Evolutionary conservation across 2,888 invertebrate genomes (phyloP).

Genomic region (Gastrophysa polygoni): DNA sequence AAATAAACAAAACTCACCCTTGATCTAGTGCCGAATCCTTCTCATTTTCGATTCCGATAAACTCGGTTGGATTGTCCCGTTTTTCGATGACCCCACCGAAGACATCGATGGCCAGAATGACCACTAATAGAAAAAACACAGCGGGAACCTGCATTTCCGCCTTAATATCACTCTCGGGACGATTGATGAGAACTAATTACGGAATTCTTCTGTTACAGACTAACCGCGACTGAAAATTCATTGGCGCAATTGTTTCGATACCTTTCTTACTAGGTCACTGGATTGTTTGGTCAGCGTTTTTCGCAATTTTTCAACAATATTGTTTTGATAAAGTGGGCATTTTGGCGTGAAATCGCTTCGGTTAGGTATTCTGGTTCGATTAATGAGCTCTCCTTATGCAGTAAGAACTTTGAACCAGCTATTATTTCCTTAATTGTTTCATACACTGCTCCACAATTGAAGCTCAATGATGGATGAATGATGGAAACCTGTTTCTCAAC

Average conservation of each 20-base stretch:
- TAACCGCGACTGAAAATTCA: background rate
- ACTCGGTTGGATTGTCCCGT: no score
- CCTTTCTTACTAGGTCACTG: conserved; percentile 8
- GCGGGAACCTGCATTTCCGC: no score
- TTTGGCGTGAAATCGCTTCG: background rate
- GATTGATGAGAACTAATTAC: background rate
- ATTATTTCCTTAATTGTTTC: no score
- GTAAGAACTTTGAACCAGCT: no score
- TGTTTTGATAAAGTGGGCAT: background rate
- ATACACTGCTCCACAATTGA: no score
- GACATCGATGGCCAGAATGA: background rate
- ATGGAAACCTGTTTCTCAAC: no score
- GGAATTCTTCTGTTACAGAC: background rate
- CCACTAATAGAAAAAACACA: background rate
- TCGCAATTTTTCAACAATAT: conserved; percentile 9
- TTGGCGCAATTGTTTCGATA: background rate
- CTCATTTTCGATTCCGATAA: no score
- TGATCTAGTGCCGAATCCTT: no score
- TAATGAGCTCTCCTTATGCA: no score
- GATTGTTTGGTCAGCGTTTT: conserved; percentile 13
- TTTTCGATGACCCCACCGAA: background rate
- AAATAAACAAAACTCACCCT: no score
- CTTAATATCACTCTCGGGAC: background rate
- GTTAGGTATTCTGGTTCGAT: background rate
- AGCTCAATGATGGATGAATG: no score